Evolutionary conservation across 2,888 invertebrate species (phyloP).

Genomic region (Pachliopta kotzebuea): DNA sequence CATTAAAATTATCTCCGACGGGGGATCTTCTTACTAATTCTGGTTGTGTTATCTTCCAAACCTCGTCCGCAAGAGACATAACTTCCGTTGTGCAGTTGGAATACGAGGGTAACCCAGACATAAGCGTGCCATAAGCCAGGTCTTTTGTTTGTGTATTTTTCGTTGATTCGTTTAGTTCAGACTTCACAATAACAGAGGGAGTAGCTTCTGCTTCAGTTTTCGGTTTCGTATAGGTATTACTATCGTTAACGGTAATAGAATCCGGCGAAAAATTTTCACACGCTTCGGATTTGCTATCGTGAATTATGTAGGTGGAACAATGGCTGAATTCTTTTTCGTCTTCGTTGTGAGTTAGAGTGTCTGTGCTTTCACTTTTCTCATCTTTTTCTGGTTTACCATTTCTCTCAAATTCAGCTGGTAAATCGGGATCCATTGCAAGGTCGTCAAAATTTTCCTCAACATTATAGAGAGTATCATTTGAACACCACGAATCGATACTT

Average conservation of each 20-base stretch:
- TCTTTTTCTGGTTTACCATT: conserved; percentile 42
- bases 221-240: conserved; percentile 66
- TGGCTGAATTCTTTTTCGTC: conserved; percentile 63
- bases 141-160: conserved; percentile 65
- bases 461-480: conserved; percentile 83
- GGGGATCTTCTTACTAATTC: conserved; percentile 64
- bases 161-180: conserved; percentile 59
- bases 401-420: conserved; percentile 42
- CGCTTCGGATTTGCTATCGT: conserved; percentile 64
- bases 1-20: conserved; percentile 40
- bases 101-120: conserved; percentile 62
- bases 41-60: conserved; percentile 61
- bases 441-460: conserved; percentile 81
- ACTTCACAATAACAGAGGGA: conserved; percentile 52
- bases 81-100: conserved; percentile 67
- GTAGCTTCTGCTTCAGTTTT: conserved; percentile 54
- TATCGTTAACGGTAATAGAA: conserved; percentile 66
- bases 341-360: conserved; percentile 66
- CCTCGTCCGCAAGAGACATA: conserved; percentile 53
- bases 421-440: conserved; percentile 62
- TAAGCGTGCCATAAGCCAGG: conserved; percentile 63
- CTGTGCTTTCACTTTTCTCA: conserved; percentile 63
- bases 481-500: conserved; percentile 83
- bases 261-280: conserved; percentile 69
- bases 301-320: conserved; percentile 67